Percentiles rank a stretch among this genome's conserved stretches.
Evolutionary conservation across 2,113 vertebrate species (phyloP).

Genomic region (Ameiurus melas): DNA sequence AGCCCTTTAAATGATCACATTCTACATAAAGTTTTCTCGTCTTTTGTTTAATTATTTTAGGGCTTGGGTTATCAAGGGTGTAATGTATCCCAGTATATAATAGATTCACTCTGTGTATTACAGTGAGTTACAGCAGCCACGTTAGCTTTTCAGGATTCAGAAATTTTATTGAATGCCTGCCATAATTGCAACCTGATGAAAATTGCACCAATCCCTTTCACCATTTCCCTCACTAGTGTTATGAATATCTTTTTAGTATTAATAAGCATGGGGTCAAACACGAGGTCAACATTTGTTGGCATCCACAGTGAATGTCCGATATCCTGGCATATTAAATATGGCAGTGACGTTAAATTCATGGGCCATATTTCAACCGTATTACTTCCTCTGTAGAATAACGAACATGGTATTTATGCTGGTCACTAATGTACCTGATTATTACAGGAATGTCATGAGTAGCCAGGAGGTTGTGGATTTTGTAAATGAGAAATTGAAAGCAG

Average conservation of each 20-base stretch:
- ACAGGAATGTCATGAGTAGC: slow-evolving; percentile 98
- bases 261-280: neutral
- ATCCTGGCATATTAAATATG: neutral
- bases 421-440: neutral
- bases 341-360: neutral
- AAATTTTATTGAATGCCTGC: neutral
- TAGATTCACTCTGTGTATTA: neutral
- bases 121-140: neutral
- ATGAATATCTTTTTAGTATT: neutral
- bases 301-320: neutral
- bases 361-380: neutral
- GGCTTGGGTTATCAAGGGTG: neutral
- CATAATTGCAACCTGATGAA: neutral
- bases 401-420: neutral
- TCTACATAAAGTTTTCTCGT: neutral
- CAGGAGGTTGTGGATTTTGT: slow-evolving; percentile 98
- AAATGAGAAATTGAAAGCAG: slow-evolving; percentile 85
- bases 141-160: neutral
- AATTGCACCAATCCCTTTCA: neutral
- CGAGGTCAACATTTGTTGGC: neutral
- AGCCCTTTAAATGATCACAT: neutral
- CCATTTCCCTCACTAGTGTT: neutral
- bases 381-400: neutral
- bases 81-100: no score
- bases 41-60: neutral